A percentile compares a stretch with the other conserved stretches of the same genome.
Evolutionary conservation across 2,888 invertebrate species (phyloP).

Genomic region (Pomacea canaliculata): DNA sequence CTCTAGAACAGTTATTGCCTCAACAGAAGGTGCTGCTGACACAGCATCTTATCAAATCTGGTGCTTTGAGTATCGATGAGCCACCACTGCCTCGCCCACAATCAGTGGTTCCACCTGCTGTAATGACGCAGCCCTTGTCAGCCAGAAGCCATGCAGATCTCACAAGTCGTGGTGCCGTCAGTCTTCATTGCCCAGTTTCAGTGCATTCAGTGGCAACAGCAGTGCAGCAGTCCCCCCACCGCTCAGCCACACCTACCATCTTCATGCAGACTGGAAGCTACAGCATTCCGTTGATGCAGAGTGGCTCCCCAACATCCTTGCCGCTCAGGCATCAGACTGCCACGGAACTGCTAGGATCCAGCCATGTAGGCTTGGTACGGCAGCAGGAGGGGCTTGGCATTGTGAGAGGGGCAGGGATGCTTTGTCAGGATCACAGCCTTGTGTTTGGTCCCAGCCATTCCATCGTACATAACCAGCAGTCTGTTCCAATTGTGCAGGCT

Average conservation of each 20-base stretch:
- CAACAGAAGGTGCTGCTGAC: slow-evolving; percentile 21
- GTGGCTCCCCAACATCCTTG: background rate
- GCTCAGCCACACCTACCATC: background rate
- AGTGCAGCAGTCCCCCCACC: no score
- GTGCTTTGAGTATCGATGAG: slow-evolving; percentile 10
- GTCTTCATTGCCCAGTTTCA: no score
- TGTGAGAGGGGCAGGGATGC: background rate
- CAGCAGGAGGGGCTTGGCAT: background rate
- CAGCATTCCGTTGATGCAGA: background rate
- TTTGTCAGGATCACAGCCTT: background rate
- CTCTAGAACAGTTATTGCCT: slow-evolving; percentile 12
- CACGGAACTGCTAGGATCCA: no score
- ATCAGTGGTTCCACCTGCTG: slow-evolving; percentile 10
- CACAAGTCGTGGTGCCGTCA: no score
- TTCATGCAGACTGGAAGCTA: background rate
- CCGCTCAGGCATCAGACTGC: no score
- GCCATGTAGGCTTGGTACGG: background rate
- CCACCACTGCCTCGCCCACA: background rate
- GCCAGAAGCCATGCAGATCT: no score
- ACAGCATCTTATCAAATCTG: slow-evolving; percentile 21
- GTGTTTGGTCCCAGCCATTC: background rate
- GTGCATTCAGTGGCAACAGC: no score
- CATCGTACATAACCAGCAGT: background rate
- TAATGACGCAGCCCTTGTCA: no score
- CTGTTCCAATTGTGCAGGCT: slow-evolving; percentile 4